Evolutionary conservation across 2,797 vertebrate species (phyloP).

Genomic region (Coccyzus lansbergi): DNA sequence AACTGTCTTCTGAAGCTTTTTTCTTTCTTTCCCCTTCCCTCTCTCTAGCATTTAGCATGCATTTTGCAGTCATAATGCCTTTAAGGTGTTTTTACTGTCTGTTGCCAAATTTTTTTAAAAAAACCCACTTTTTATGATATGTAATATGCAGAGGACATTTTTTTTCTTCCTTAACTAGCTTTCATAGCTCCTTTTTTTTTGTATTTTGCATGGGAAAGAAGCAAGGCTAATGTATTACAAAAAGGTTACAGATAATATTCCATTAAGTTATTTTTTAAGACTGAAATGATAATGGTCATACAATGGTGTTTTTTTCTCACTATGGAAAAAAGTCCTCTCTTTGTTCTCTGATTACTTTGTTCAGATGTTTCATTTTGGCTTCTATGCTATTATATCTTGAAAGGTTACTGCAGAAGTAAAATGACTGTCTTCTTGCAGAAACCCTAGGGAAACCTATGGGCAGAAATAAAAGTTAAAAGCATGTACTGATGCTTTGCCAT

Average conservation of each 20-base stretch:
- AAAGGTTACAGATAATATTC: background rate
- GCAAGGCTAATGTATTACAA: background rate
- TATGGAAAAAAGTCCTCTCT: background rate
- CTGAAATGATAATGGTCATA: background rate
- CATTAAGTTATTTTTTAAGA: background rate
- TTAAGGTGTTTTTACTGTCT: background rate
- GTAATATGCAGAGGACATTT: background rate
- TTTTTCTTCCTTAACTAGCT: background rate
- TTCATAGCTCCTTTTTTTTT: background rate
- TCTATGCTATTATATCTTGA: background rate
- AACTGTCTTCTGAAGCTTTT: background rate
- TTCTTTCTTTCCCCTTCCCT: background rate
- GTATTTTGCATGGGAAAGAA: background rate
- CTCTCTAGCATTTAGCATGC: background rate
- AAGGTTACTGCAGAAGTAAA: conserved; percentile 2
- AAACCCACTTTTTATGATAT: background rate
- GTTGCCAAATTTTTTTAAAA: background rate
- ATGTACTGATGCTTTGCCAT: background rate
- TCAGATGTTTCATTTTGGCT: background rate
- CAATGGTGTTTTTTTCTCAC: background rate
- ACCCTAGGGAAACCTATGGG: background rate
- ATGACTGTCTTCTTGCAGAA: background rate
- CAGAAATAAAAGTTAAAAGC: background rate
- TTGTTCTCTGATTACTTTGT: background rate
- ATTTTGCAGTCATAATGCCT: background rate